A percentile compares a stretch with the other conserved stretches of the same genome.
Evolutionary conservation across 1,140 invertebrate genomes (phyloP).

Genomic region (Drosophila arizonae): DNA sequence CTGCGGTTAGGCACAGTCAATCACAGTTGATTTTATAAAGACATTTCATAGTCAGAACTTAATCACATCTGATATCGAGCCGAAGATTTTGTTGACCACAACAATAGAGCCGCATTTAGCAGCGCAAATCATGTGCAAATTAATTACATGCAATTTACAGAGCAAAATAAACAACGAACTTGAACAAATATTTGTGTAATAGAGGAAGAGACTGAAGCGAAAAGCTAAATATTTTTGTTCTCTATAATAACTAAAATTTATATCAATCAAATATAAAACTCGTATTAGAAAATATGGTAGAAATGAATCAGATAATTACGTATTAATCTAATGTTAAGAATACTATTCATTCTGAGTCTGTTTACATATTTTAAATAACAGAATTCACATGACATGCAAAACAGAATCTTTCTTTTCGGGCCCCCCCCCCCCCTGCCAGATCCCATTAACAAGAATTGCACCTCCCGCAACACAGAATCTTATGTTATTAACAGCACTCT

Average conservation of each 20-base stretch:
- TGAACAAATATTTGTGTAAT: not conserved
- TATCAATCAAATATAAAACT: not conserved
- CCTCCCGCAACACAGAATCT: too few species aligned
- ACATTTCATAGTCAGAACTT: slow-evolving; percentile 55
- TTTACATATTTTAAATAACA: too few species aligned
- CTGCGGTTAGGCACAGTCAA: slow-evolving; percentile 42
- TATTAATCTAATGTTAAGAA: too few species aligned
- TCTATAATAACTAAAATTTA: not conserved
- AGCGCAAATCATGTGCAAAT: slow-evolving; percentile 16
- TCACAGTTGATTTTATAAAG: slow-evolving; percentile 30
- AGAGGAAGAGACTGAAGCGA: not conserved
- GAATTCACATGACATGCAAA: too few species aligned
- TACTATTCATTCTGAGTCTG: too few species aligned
- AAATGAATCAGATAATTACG: too few species aligned
- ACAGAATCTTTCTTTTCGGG: too few species aligned
- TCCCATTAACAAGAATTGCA: too few species aligned
- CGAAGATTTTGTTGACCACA: slow-evolving; percentile 49
- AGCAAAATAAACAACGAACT: not conserved
- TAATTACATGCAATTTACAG: slow-evolving; percentile 7
- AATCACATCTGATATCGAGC: slow-evolving; percentile 45
- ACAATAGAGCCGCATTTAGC: slow-evolving; percentile 47
- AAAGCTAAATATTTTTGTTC: not conserved
- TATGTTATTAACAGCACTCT: too few species aligned
- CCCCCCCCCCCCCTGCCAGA: too few species aligned
- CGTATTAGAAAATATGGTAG: not conserved